Evolutionary conservation across 2,797 vertebrate genomes (phyloP).

Genomic region (Aeoliscus strigatus): DNA sequence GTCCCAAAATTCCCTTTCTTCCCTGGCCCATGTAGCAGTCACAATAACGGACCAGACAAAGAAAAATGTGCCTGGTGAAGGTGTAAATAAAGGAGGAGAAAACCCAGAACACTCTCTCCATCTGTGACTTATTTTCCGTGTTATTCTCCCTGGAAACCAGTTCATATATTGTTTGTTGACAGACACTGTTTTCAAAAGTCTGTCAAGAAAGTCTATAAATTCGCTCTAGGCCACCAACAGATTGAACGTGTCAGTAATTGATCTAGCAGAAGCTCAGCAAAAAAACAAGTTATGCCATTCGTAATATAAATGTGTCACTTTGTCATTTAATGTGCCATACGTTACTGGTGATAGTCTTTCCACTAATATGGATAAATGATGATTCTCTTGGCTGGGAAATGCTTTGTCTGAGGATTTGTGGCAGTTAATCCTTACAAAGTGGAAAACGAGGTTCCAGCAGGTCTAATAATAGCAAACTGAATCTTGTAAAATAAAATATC

Average conservation of each 20-base stretch:
- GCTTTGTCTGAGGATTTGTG: conserved; percentile 42
- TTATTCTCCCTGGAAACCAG: conserved; percentile 34
- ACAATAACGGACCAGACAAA: no score
- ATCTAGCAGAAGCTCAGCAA: conserved; percentile 45
- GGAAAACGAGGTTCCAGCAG: conserved; percentile 49
- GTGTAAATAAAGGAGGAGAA: no score
- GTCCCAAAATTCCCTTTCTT: no score
- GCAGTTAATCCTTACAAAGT: conserved; percentile 53
- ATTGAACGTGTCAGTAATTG: conserved; percentile 46
- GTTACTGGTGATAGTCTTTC: conserved; percentile 29
- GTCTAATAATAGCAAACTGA: conserved; percentile 47
- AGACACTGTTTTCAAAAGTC: conserved; percentile 38
- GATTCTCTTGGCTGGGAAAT: conserved; percentile 43
- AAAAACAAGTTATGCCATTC: conserved; percentile 20
- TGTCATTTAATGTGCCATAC: conserved; percentile 32
- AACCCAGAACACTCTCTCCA: conserved; percentile 10
- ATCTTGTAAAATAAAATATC: conserved; percentile 42
- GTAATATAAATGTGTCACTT: conserved; percentile 48
- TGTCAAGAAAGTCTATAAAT: conserved; percentile 40
- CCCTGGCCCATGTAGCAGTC: no score
- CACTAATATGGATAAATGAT: conserved; percentile 58
- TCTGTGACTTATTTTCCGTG: conserved; percentile 23
- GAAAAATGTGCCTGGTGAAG: no score
- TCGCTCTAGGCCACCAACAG: conserved; percentile 30
- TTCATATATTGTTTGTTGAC: conserved; percentile 36